Percentiles rank a stretch among this genome's conserved stretches.
Conservation (phyloP, 2,797 vertebrate species). For the Manis javanica region DNA sequence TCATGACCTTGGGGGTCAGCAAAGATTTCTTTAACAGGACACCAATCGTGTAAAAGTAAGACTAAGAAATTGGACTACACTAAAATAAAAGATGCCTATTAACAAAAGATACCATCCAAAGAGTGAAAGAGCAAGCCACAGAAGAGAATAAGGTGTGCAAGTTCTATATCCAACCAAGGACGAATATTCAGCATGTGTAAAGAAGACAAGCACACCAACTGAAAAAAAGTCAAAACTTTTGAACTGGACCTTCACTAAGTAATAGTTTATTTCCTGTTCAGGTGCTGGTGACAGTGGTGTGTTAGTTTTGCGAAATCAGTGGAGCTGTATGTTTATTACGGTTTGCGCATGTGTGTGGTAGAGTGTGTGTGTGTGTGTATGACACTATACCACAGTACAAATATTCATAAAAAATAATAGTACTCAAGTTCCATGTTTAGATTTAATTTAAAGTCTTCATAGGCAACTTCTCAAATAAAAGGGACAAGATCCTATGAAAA, state of each 20-base stretch:
- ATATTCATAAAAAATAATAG: background rate
- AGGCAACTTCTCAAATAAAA: background rate
- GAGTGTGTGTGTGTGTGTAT: background rate
- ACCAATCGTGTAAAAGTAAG: background rate
- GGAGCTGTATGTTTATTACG: background rate
- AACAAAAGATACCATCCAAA: background rate
- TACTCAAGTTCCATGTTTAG: background rate
- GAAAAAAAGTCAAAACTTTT: background rate
- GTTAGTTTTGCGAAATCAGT: background rate
- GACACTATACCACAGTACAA: background rate
- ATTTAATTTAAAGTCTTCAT: background rate
- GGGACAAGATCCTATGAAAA: background rate
- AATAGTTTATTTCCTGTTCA: background rate
- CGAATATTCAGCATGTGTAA: background rate
- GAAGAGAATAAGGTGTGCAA: background rate
- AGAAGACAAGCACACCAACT: fast-evolving
- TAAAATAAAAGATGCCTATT: background rate
- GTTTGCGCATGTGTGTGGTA: background rate
- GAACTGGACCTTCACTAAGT: background rate
- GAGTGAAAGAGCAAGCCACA: background rate
- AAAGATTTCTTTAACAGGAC: constrained; percentile 42
- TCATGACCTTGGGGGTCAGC: background rate
- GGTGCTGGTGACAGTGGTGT: background rate
- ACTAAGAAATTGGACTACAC: background rate
- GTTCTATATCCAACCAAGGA: background rate